A percentile compares a stretch with the other conserved stretches of the same genome.
Conservation (phyloP, 2,113 vertebrate species). For the Psephotus haematonotus region DNA sequence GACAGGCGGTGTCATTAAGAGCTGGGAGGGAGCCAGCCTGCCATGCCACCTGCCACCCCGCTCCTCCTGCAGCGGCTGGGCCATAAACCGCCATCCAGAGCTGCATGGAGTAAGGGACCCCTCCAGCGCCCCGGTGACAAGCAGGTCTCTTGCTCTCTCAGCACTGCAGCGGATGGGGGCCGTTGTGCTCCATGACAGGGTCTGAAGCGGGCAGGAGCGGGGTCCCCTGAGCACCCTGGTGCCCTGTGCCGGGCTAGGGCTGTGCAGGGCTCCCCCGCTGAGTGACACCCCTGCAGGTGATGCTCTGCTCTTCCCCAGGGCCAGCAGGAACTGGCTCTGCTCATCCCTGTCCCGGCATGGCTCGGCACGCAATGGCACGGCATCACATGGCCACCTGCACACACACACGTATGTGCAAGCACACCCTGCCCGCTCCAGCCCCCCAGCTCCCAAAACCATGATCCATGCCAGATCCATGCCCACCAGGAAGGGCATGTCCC, state of each 20-base stretch:
- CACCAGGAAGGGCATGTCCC: not conserved
- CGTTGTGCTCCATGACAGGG: fast-evolving
- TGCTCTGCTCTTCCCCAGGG: not conserved
- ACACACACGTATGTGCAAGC: fast-evolving
- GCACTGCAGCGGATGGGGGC: fast-evolving
- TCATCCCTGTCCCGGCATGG: not conserved
- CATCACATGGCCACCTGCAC: fast-evolving
- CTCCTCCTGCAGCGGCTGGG: not conserved
- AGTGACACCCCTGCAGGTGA: fast-evolving
- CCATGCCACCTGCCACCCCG: not conserved
- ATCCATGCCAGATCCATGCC: fast-evolving
- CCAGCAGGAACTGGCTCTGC: not conserved
- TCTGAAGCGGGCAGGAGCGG: fast-evolving
- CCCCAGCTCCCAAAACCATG: fast-evolving
- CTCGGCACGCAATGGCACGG: not conserved
- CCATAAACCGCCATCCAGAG: fast-evolving
- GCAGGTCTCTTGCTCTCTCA: not conserved
- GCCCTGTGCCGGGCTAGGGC: not conserved
- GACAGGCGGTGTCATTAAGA: not conserved
- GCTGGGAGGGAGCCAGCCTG: not conserved
- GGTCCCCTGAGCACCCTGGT: fast-evolving
- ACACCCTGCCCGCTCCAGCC: not conserved
- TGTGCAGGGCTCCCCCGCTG: not conserved
- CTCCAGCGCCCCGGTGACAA: fast-evolving
- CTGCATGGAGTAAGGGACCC: fast-evolving